phyloP scores from a whole-genome alignment of 1,140 invertebrate species.

The Mylabris phalerata region DNA sequence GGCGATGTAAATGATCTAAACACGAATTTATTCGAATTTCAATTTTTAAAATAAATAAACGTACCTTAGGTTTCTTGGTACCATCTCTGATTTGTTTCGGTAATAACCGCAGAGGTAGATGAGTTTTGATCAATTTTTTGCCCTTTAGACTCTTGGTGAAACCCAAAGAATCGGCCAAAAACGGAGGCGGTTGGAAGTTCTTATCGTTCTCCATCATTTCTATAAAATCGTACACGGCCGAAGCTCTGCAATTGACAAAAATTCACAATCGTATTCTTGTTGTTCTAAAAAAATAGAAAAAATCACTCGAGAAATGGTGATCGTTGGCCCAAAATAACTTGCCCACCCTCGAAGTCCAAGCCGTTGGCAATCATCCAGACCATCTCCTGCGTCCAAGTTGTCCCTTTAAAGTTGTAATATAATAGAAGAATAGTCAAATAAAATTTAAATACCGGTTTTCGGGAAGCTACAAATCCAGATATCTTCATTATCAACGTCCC shows the following conservation, averaged over 20 bases:
- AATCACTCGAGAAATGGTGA: slow-evolving; percentile 45
- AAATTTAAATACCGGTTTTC: slow-evolving; percentile 26
- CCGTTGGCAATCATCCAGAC: slow-evolving; percentile 49
- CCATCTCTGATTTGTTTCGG: slow-evolving; percentile 51
- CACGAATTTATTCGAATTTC: slow-evolving; percentile 12
- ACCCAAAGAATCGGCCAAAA: slow-evolving; percentile 25
- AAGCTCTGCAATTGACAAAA: slow-evolving; percentile 33
- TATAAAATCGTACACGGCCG: slow-evolving; percentile 37
- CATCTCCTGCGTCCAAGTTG: slow-evolving; percentile 57
- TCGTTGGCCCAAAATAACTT: slow-evolving; percentile 33
- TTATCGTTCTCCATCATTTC: slow-evolving; percentile 28
- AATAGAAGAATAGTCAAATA: not conserved
- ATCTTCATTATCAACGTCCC: slow-evolving; percentile 23
- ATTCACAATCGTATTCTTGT: not conserved
- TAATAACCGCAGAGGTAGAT: slow-evolving; percentile 60
- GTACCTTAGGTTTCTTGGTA: slow-evolving; percentile 45
- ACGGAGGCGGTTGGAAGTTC: slow-evolving; percentile 34
- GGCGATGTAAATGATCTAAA: slow-evolving; percentile 68
- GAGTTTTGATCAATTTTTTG: slow-evolving; percentile 62
- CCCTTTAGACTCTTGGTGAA: slow-evolving; percentile 30
- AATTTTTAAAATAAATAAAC: slow-evolving; percentile 4
- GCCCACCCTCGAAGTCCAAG: slow-evolving; percentile 46
- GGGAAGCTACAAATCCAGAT: slow-evolving; percentile 20
- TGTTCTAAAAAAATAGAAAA: not conserved
- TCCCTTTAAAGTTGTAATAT: slow-evolving; percentile 32